A percentile compares a stretch with the other conserved stretches of the same genome.
phyloP scores from a whole-genome alignment of 2,797 vertebrate genomes.

The Lacerta viridis region DNA sequence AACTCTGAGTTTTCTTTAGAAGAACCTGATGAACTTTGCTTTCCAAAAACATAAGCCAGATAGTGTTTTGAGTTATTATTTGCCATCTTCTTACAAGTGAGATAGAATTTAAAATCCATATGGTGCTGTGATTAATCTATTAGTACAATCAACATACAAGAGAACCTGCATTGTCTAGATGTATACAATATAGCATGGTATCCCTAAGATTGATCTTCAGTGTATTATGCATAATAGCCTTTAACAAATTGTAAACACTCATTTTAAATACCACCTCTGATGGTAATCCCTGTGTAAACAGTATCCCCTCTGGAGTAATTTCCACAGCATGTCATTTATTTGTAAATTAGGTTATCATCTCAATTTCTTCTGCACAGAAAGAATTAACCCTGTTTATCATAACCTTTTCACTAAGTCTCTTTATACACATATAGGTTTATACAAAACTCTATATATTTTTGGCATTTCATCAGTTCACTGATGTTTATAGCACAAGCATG shows the following conservation, averaged over 20 bases:
- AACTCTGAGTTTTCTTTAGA: conserved; percentile 67
- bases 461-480: not conserved
- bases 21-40: conserved; percentile 65
- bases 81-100: conserved; percentile 56
- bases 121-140: conserved; percentile 49
- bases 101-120: conserved; percentile 63
- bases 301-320: conserved; percentile 31
- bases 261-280: conserved; percentile 40
- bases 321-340: conserved; percentile 29
- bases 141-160: not conserved
- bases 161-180: conserved; percentile 30
- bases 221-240: not conserved
- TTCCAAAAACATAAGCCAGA: conserved; percentile 70
- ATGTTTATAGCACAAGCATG: conserved; percentile 53
- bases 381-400: conserved; percentile 35
- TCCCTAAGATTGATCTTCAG: conserved; percentile 32
- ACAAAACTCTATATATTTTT: not conserved
- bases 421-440: not conserved
- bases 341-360: conserved; percentile 42
- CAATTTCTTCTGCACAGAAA: conserved; percentile 46
- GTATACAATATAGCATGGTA: conserved; percentile 27
- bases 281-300: conserved; percentile 18
- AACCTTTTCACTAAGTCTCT: not conserved
- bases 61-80: conserved; percentile 63
- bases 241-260: conserved; percentile 45